Evolutionary conservation across 2,888 invertebrate genomes (phyloP), one percentile per base, ranked within the genome.

Genomic region (Erynnis tages): DNA sequence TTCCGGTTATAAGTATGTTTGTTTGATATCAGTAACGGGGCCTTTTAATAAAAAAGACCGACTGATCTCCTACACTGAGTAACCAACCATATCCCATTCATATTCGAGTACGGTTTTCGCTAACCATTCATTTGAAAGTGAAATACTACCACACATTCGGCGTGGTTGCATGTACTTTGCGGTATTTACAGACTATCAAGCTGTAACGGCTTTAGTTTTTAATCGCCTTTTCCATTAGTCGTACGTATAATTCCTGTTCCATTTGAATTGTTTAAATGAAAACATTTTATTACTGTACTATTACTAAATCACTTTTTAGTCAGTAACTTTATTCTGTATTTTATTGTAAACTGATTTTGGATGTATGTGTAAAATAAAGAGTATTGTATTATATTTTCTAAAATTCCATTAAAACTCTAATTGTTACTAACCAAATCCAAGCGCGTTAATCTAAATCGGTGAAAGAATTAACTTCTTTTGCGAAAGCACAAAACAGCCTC

Each of bases 401-500:
- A 21, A 21, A 21, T 21, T 21, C n/a, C n/a, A n/a, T n/a, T n/a
- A n/a, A 32, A 44, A 32, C 14, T 32, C 29, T 13, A 44, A 44
- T 30, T 32, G 11, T 21, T 23, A 44, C 21, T 30, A 6, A 21
- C 21, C 3, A 21, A 21, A n/a, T 8, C 2, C 27, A 32, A 11
- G 4, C 49, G 37, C 40, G 49, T 21, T 46, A 55, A 49, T 59
- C 54, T 41, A 55, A 57, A 55, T 46, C 45, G 27, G 47, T 57
- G 54, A 61, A 52, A 47, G 58, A 58, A 58, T 58, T 57, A 57
- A 47, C 53, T 54, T 54, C 43, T 56, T 49, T 44, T 35, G 30
- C 29, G 17, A 37, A 32, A 47, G 49, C 32, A 43, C 30, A 46
- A 43, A 57, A 55, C 55, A 48, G 40, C 50, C 43, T 56, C 56